Percentiles rank a stretch among this genome's conserved stretches.
phyloP scores from a whole-genome alignment of 2,113 vertebrate genomes.

The Ctenodactylus gundi region DNA sequence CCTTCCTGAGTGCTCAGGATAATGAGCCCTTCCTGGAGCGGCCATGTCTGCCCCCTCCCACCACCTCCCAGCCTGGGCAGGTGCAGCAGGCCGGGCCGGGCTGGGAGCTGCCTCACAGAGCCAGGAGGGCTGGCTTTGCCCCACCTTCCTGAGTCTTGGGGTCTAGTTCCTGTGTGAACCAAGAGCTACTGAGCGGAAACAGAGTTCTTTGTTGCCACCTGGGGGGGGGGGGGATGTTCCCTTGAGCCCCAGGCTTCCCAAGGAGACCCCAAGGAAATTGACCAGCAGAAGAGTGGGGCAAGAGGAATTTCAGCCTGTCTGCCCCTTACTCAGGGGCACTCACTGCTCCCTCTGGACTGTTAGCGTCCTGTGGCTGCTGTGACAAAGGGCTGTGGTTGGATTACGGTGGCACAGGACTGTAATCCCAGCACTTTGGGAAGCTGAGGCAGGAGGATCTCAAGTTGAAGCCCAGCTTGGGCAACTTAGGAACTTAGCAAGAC shows the following conservation, averaged over 20 bases:
- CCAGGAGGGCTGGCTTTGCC: background rate
- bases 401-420: too few species aligned
- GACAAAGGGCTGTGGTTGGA: too few species aligned
- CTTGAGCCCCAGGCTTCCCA: background rate
- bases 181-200: background rate
- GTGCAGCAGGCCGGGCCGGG: rapidly evolving
- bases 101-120: too few species aligned
- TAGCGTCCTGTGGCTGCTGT: background rate
- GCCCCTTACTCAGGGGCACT: background rate
- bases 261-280: background rate
- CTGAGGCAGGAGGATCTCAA: too few species aligned
- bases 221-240: background rate
- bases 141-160: background rate
- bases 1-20: background rate
- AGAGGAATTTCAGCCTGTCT: background rate
- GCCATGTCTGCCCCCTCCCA: background rate
- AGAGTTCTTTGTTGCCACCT: background rate
- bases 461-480: too few species aligned
- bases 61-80: background rate
- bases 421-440: too few species aligned
- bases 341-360: background rate
- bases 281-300: background rate
- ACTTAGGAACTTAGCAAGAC: too few species aligned
- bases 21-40: background rate
- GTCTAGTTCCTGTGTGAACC: background rate